Evolutionary conservation across 2,888 invertebrate species (phyloP).

Genomic region (Eristalis intricaria): DNA sequence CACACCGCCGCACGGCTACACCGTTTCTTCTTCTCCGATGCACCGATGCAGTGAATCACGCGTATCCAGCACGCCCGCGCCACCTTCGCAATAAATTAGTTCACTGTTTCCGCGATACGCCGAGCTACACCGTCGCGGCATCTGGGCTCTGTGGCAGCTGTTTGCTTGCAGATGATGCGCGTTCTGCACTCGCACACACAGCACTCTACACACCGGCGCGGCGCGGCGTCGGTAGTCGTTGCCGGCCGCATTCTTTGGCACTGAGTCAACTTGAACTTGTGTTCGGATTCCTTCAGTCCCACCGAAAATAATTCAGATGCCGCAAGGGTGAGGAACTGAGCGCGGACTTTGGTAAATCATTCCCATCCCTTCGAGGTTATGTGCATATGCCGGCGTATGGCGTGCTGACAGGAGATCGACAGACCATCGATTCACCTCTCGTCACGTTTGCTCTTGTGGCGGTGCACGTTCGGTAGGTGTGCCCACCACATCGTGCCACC

Average conservation of each 20-base stretch:
- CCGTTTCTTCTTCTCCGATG: background rate
- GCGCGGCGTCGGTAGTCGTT: background rate
- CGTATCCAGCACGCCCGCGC: background rate
- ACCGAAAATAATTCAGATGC: constrained; percentile 45
- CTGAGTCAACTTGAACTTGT: constrained; percentile 60
- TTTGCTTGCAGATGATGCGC: constrained; percentile 24
- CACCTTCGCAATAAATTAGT: constrained; percentile 1
- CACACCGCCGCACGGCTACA: background rate
- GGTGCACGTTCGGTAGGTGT: constrained; percentile 8
- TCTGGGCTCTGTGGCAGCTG: constrained; percentile 35
- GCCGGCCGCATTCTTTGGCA: constrained; percentile 44
- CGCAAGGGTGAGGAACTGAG: background rate
- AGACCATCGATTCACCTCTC: constrained; percentile 20
- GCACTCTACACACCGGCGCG: background rate
- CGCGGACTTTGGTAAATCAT: background rate
- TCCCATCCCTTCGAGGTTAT: background rate
- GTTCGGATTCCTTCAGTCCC: constrained; percentile 25
- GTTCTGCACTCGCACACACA: background rate
- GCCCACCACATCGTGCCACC: constrained; percentile 16
- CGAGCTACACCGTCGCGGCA: background rate
- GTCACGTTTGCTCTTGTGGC: constrained; percentile 25
- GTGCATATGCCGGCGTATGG: too few relatives aligned
- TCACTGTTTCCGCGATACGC: background rate
- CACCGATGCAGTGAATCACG: background rate
- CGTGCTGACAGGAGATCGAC: constrained; percentile 23